Conservation (phyloP, 2,888 invertebrate genomes). For the Ectropis crepuscularia region DNA sequence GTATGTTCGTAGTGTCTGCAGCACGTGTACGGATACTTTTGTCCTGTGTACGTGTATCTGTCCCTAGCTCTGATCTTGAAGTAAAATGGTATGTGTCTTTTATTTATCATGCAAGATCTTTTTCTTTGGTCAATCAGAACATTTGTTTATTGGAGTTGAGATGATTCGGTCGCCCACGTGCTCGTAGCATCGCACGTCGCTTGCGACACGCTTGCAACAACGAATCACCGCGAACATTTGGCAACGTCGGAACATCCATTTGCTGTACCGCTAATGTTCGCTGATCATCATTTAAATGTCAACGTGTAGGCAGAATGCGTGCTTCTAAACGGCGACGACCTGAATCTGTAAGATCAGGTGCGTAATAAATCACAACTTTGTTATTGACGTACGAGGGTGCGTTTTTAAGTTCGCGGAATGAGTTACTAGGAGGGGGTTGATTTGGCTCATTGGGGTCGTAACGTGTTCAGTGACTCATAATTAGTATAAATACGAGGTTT, state of each 20-base stretch:
- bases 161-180: constrained; percentile 21
- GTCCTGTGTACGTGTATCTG: too few species aligned
- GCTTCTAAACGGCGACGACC: constrained; percentile 13
- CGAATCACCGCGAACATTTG: constrained; percentile 21
- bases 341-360: constrained; percentile 3
- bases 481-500: too few species aligned
- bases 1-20: neutral
- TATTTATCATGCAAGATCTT: too few species aligned
- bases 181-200: constrained; percentile 3
- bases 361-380: neutral
- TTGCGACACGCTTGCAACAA: constrained; percentile 23
- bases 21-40: too few species aligned
- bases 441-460: too few species aligned
- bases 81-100: too few species aligned
- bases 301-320: constrained; percentile 13
- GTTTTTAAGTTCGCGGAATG: too few species aligned
- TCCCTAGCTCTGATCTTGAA: too few species aligned
- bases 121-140: too few species aligned
- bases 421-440: too few species aligned
- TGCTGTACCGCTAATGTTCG: constrained; percentile 14
- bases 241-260: constrained; percentile 21
- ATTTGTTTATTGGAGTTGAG: neutral
- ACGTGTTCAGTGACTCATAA: too few species aligned
- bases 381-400: too few species aligned
- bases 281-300: constrained; percentile 21